Percentiles rank a stretch among this genome's conserved stretches.
Evolutionary conservation across 1,140 invertebrate genomes (phyloP).

Genomic region (Holotrichia oblita): DNA sequence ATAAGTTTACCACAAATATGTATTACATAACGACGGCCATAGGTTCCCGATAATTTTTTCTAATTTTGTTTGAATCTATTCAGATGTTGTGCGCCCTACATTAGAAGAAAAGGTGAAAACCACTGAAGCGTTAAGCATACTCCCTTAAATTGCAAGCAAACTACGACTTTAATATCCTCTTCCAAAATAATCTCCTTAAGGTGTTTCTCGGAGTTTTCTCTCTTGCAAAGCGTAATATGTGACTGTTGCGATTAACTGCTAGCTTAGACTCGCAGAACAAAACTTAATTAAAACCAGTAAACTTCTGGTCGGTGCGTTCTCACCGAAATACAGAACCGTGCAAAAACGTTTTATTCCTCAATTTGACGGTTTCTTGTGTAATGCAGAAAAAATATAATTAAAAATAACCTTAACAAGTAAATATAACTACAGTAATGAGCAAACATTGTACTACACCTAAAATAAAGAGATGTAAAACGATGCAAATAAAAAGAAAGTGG

Average conservation of each 20-base stretch:
- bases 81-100: neutral
- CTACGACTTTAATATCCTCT: constrained; percentile 3
- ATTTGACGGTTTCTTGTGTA: no score
- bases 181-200: neutral
- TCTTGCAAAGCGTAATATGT: neutral
- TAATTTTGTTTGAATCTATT: no score
- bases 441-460: no score
- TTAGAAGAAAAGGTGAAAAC: neutral
- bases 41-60: no score
- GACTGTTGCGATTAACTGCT: neutral
- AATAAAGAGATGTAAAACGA: no score
- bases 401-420: neutral
- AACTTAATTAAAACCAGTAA: constrained; percentile 34
- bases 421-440: no score
- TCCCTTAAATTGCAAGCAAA: neutral
- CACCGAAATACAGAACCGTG: neutral
- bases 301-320: neutral
- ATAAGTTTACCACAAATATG: no score
- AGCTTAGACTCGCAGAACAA: neutral
- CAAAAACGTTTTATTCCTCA: neutral
- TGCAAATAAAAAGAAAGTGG: no score
- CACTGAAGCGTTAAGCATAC: neutral
- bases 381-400: neutral
- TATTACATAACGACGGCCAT: no score
- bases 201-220: neutral